Evolutionary conservation across 2,888 invertebrate species (phyloP), one percentile per base, ranked within the genome.

Genomic region (Lomographa bimaculata): DNA sequence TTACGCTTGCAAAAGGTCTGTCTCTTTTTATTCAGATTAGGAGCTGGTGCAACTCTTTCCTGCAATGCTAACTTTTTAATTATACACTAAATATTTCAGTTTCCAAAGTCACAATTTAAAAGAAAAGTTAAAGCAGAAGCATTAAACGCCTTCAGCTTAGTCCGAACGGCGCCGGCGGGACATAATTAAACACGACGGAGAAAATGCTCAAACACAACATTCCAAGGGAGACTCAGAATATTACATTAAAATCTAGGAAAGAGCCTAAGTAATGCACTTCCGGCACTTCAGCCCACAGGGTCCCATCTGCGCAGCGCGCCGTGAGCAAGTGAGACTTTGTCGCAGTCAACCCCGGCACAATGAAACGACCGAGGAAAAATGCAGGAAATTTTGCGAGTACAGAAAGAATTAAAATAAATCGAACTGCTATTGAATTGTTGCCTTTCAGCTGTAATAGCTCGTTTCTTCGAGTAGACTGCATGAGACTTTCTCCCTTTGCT

Each of bases 381-480:
- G 52, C 58, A 46, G 39, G 38, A 52, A 50, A 50, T 53, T 47
- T 51, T 32, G 32, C 33, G 49, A 54, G 50, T 48, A 46, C 48
- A 50, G 54, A 60, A 54, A 50, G 62, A 71, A 71, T 70, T 71
- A 71, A 71, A 70, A 65, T 71, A 70, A 70, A 70, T 71, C 62
- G 65, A 68, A 68, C 58, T 50, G 67, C 58, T 67, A 59, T 62
- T 63, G 64, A 68, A 63, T 62, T 58, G 64, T 64, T 60, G 60
- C 63, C 57, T 60, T 60, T 57, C 56, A 53, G 57, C 50, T 50
- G 51, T 54, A 54, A 57, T 60, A 46, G 58, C 41, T 49, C 49
- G 46, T 42, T 44, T 29, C 43, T 45, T 45, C 30, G 30, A 26
- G 24, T 26, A 29, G 32, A 21, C 35, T 38, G 34, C 40, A 27